These are phyloP conservation scores for Uloborus diversus DNA, from an alignment of 1,140 invertebrate genomes.

Conservation along the genomic window DNA sequence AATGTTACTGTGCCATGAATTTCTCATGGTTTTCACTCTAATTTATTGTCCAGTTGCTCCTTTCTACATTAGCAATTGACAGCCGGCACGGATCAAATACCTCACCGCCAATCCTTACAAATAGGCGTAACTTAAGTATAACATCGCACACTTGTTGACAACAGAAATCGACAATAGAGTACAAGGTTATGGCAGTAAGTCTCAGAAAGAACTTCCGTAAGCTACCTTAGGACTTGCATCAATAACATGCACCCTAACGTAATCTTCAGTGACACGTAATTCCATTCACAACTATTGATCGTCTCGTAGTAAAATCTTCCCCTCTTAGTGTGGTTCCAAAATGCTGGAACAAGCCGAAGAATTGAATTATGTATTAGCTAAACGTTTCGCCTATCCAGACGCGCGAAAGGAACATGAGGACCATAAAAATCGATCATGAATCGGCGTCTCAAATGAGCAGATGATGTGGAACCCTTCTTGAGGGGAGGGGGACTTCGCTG, in stretches of 20 bases:
- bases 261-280: constrained; percentile 31
- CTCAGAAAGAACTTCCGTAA: constrained; percentile 18
- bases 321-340: neutral
- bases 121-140: too few relatives aligned
- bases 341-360: constrained; percentile 25
- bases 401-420: constrained; percentile 11
- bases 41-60: too few relatives aligned
- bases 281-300: constrained; percentile 40
- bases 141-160: neutral
- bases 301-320: neutral
- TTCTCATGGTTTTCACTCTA: too few relatives aligned
- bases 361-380: constrained; percentile 33
- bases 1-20: too few relatives aligned
- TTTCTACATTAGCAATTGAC: too few relatives aligned
- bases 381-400: constrained; percentile 24
- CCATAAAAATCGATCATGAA: constrained; percentile 31
- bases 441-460: neutral
- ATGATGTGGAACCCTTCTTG: neutral
- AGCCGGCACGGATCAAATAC: too few relatives aligned
- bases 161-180: neutral
- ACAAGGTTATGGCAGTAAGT: neutral
- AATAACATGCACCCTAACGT: constrained; percentile 28
- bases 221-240: neutral
- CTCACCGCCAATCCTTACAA: too few relatives aligned
- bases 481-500: neutral